Evolutionary conservation across 2,797 vertebrate species (phyloP), one percentile per base, ranked within the genome.

Genomic region (Microctenopoma steveboyesi): DNA sequence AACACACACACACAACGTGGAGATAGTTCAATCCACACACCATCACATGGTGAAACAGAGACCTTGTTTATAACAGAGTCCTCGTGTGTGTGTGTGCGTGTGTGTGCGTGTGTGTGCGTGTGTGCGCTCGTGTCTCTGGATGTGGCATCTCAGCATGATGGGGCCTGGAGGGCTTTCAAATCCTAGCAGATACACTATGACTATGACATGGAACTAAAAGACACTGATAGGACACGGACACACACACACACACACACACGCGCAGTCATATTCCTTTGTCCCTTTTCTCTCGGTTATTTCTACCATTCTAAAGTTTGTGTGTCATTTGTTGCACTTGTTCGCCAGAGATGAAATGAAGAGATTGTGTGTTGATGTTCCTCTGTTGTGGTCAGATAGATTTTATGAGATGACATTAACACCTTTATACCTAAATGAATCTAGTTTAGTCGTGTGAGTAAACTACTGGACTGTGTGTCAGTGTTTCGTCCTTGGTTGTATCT

Each of bases 161-260:
- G 59, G 48, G 81, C 40, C 14, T 74, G 71, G 18, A 69, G 58
- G 65, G 53, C 63, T 47, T 74, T 82, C 49, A 66, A 47, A 80
- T 60, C 43, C 2, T 12, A 28, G 50, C 54, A 77, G 74, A 74
- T 39, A 66, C 64, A 59, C 33, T 35, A 25, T 22, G 9, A 66
- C 39, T 45, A 48, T 30, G 18, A 52, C 64, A 43, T 72, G 61
- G 74, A 51, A 76, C 59, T 54, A 52, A 62, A 60, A 78, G 65
- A 52, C 77, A 65, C 62, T 16, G 18, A 64, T 46, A 30, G 40
- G 15, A 28, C 25, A 43, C 18, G 8, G 1, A 45, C 6, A 45
- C 6, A 42, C 39, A 43, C 5, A n/a, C 28, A 30, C 28, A 30
- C 28, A 30, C 28, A 30, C 2, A 43, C 5, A 45, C 6, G 15